These are phyloP conservation scores for Mastomys coucha DNA, from an alignment of 2,113 vertebrate genomes.

Conservation along the genomic window DNA sequence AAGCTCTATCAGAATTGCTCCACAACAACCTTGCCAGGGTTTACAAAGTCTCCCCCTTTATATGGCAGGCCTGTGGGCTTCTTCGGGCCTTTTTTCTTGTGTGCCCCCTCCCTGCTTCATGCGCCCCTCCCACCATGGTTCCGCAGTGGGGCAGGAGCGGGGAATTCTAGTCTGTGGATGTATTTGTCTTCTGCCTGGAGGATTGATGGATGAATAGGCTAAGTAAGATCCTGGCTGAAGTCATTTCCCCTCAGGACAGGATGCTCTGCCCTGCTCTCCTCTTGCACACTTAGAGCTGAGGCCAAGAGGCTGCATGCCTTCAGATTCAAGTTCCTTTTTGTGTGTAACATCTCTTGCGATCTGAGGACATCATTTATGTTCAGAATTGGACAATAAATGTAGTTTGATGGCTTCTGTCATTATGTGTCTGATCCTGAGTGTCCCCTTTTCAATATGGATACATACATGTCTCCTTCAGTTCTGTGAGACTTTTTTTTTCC, in stretches of 20 bases:
- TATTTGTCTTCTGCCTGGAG: conserved; percentile 5
- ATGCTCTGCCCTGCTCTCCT: neutral
- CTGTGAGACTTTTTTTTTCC: neutral
- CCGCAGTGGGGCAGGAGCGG: neutral
- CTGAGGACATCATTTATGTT: conserved; percentile 11
- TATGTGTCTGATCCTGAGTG: neutral
- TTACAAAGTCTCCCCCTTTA: neutral
- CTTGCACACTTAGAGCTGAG: neutral
- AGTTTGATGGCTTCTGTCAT: conserved; percentile 15
- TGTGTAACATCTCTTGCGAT: neutral
- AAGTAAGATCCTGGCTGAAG: conserved; percentile 17
- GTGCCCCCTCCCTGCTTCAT: neutral
- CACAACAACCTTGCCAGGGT: neutral
- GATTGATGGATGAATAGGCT: neutral
- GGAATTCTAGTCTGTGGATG: neutral
- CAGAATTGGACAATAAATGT: conserved; percentile 9
- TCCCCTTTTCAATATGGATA: neutral
- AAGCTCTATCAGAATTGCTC: conserved; percentile 5
- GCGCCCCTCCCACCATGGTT: neutral
- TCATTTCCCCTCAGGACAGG: neutral
- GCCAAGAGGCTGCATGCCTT: neutral
- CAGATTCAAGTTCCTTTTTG: neutral
- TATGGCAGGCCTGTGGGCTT: too few relatives aligned
- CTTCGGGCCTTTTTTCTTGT: neutral
- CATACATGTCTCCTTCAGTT: neutral